phyloP scores from a whole-genome alignment of 2,888 invertebrate species.

The Baronia brevicornis region DNA sequence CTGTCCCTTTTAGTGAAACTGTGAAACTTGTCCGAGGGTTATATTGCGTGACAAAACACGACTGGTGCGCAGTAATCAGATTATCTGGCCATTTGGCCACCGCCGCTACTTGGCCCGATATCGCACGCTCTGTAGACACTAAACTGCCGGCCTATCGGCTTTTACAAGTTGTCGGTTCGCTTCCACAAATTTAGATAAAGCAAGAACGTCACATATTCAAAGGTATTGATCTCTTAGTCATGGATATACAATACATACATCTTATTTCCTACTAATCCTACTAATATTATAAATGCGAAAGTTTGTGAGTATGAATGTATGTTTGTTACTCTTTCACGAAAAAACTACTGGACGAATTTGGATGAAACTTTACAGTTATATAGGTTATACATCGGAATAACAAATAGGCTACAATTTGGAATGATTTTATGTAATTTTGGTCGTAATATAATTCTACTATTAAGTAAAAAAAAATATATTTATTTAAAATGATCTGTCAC shows the following conservation, averaged over 20 bases:
- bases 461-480: too few relatives aligned
- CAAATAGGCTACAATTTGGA: too few relatives aligned
- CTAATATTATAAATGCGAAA: too few relatives aligned
- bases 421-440: too few relatives aligned
- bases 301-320: too few relatives aligned
- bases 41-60: slow-evolving; percentile 60
- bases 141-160: slow-evolving; percentile 51
- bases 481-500: too few relatives aligned
- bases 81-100: slow-evolving; percentile 41
- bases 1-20: slow-evolving; percentile 18
- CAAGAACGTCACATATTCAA: too few relatives aligned
- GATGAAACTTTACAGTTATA: too few relatives aligned
- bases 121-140: slow-evolving; percentile 33
- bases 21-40: slow-evolving; percentile 29
- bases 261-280: slow-evolving; percentile 5
- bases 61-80: slow-evolving; percentile 45
- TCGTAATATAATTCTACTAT: too few relatives aligned
- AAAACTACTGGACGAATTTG: too few relatives aligned
- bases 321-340: too few relatives aligned
- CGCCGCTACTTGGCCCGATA: slow-evolving; percentile 33
- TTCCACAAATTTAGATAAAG: slow-evolving; percentile 55
- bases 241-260: slow-evolving; percentile 1
- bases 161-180: slow-evolving; percentile 49
- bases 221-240: slow-evolving; percentile 1
- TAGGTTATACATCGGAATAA: too few relatives aligned